Conservation (phyloP, 2,113 vertebrate species). For the Pampusana beccarii region DNA sequence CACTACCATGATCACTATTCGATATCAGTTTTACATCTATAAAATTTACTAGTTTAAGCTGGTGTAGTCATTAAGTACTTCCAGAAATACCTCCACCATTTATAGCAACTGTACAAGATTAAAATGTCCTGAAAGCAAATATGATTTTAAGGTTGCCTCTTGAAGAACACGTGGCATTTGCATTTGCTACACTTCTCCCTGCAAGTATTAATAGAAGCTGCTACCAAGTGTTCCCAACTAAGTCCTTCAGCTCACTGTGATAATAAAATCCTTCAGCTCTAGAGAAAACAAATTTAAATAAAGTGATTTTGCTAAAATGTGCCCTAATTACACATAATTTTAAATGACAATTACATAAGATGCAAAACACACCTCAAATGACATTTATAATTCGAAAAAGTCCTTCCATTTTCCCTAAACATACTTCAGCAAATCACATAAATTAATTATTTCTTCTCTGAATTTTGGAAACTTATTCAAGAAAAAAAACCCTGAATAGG, state of each 20-base stretch:
- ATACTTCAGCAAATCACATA: background rate
- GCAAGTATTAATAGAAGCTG: background rate
- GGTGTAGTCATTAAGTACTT: background rate
- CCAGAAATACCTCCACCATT: background rate
- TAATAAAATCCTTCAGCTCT: background rate
- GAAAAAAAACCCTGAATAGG: background rate
- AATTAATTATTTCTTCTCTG: background rate
- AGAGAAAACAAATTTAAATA: constrained; percentile 18
- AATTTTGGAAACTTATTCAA: background rate
- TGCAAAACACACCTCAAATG: background rate
- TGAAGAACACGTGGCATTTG: background rate
- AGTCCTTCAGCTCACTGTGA: background rate
- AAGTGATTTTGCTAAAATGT: background rate
- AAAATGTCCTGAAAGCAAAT: background rate
- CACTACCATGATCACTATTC: background rate
- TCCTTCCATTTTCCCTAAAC: background rate
- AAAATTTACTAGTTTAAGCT: background rate
- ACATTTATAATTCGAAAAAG: background rate
- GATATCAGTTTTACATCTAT: background rate
- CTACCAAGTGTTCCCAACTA: background rate
- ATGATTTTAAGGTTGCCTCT: background rate
- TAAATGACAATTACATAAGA: background rate
- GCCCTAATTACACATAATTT: background rate
- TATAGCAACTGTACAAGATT: background rate
- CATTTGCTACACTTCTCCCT: background rate